Evolutionary conservation across 2,113 vertebrate species (phyloP).

Genomic region (Lamprotornis superbus): DNA sequence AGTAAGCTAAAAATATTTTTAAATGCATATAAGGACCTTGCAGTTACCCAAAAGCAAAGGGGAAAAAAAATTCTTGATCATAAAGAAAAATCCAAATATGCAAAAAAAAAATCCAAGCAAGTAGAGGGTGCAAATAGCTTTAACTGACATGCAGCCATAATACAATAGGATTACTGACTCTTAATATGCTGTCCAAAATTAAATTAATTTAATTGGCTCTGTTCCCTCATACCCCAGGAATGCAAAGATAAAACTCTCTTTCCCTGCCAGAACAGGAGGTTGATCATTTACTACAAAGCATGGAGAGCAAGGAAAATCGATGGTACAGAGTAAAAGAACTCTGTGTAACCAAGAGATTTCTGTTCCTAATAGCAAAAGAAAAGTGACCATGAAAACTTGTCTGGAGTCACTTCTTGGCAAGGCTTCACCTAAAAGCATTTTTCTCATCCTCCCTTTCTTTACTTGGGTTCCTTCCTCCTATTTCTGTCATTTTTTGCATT

Average conservation of each 20-base stretch:
- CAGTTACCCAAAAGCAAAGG: not conserved
- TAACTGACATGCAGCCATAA: not conserved
- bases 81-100: not conserved
- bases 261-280: not conserved
- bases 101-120: not conserved
- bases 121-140: not conserved
- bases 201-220: not conserved
- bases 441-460: not conserved
- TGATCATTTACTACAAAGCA: not conserved
- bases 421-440: not conserved
- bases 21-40: not conserved
- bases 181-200: not conserved
- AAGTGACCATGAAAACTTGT: not conserved
- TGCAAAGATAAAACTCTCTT: not conserved
- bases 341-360: not conserved
- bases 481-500: not conserved
- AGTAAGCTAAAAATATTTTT: not conserved
- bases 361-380: not conserved
- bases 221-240: not conserved
- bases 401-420: not conserved
- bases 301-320: rapidly evolving
- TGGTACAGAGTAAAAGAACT: not conserved
- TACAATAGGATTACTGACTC: not conserved
- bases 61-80: not conserved
- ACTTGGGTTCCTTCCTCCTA: not conserved